These are phyloP conservation scores for Peromyscus leucopus DNA, from an alignment of 2,113 vertebrate genomes.

Conservation along the genomic window DNA sequence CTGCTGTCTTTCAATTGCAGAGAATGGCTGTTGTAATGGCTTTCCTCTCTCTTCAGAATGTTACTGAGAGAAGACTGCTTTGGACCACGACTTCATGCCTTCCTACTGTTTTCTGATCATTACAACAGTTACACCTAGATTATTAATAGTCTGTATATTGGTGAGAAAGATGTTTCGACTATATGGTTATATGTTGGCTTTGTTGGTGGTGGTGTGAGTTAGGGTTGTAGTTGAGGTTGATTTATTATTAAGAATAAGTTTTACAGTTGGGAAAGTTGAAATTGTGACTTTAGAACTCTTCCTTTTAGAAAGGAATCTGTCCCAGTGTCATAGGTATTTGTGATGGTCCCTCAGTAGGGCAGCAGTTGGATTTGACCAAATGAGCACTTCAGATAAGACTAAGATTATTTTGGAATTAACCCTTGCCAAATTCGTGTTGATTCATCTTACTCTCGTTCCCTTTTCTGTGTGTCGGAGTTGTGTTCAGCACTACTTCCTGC, in stretches of 20 bases:
- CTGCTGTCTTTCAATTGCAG: conserved; percentile 50
- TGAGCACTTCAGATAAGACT: conserved; percentile 26
- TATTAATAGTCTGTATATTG: conserved; percentile 9
- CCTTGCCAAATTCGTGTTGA: conserved; percentile 18
- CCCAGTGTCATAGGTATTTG: neutral
- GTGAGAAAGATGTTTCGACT: conserved; percentile 34
- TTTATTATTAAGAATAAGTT: conserved; percentile 57
- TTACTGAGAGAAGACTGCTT: conserved; percentile 43
- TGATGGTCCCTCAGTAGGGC: neutral
- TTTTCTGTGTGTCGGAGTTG: conserved; percentile 21
- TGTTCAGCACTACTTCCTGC: neutral
- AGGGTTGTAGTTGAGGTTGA: neutral
- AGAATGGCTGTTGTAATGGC: conserved; percentile 6
- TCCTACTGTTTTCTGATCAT: conserved; percentile 43
- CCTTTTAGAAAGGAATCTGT: conserved; percentile 38
- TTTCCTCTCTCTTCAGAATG: neutral
- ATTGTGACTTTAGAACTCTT: conserved; percentile 55
- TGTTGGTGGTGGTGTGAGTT: conserved; percentile 44
- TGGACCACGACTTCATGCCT: conserved; percentile 4
- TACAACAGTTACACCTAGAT: neutral
- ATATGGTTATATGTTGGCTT: neutral
- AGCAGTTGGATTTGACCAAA: conserved; percentile 60
- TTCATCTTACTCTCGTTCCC: conserved; percentile 7
- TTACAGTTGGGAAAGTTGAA: conserved; percentile 23
- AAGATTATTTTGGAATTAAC: conserved; percentile 18